phyloP scores from a whole-genome alignment of 2,888 invertebrate species.

The Watsonalla cultraria region DNA sequence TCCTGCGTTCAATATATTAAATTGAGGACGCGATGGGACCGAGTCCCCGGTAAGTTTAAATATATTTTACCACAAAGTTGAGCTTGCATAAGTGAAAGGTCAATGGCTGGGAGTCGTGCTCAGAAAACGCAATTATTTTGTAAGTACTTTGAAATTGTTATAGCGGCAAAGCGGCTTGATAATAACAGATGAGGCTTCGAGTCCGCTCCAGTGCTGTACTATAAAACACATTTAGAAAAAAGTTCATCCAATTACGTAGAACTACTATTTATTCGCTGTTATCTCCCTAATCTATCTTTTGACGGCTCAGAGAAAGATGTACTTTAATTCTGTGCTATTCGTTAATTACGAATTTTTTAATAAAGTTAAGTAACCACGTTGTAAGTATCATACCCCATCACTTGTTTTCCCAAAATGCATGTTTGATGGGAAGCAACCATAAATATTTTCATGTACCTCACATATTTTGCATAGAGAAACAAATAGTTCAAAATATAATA shows the following conservation, averaged over 20 bases:
- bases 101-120: conserved; percentile 67
- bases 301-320: not conserved
- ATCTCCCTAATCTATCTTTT: conserved; percentile 1
- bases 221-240: conserved; percentile 12
- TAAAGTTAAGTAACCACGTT: too few species aligned
- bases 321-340: not conserved
- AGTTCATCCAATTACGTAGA: conserved; percentile 13
- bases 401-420: too few species aligned
- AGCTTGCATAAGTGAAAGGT: conserved; percentile 41
- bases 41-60: not conserved
- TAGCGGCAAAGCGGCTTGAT: conserved; percentile 64
- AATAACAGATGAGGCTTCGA: conserved; percentile 62
- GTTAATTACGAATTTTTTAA: not conserved
- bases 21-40: not conserved
- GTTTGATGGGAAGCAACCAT: too few species aligned
- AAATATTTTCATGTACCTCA: too few species aligned
- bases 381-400: too few species aligned
- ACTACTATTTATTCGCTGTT: not conserved
- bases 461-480: too few species aligned
- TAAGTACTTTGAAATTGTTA: conserved; percentile 64
- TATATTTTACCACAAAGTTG: conserved; percentile 9
- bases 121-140: conserved; percentile 70
- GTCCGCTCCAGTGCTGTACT: conserved; percentile 40
- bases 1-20: too few species aligned
- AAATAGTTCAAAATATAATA: too few species aligned